Evolutionary conservation across 2,888 invertebrate species (phyloP), one percentile per base, ranked within the genome.

Genomic region (Plagodis dolabraria): DNA sequence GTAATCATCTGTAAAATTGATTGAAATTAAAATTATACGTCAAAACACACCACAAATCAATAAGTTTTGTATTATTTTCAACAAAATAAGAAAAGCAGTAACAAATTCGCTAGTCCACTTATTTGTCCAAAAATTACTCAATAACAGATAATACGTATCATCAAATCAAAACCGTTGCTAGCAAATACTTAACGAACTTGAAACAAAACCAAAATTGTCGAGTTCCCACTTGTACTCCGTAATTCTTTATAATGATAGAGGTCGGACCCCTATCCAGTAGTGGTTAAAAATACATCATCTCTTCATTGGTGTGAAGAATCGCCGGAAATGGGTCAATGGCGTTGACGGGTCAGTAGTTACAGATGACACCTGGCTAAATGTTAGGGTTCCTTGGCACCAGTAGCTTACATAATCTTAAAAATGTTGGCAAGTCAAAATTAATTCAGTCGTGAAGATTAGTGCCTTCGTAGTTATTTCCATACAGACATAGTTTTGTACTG

Each of bases 281-380:
- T 63, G 34, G 79, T 83, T 83, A 83, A 74, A 83, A 83, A 66
- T 62, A 49, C 82, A 82, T 83, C 80, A 83, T 49, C 69, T 62
- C 65, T 66, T 75, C 68, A 68, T 70, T 67, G 72, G 74, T 77
- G 81, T 77, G 82, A 80, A 65, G 72, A 72, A 70, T 47, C 54
- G 65, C 80, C 80, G 82, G 83, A 81, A 76, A 70, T 74, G 75
- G 80, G 80, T 81, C 82, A 78, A 59, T 76, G 74, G 72, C 64
- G 59, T 59, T 62, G 46, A 47, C 75, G 76, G 79, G 66, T 71
- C 73, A 70, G 49, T 53, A 47, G 72, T 77, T 82, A 79, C 77
- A 76, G 57, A 57, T 72, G 68, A 69, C 83, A 83, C 80, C 83
- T 83, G 82, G 71, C 60, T 43, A 9, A 55, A 44, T 47, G 52